phyloP scores from a whole-genome alignment of 1,140 invertebrate species.

The Glossosoma conforme region DNA sequence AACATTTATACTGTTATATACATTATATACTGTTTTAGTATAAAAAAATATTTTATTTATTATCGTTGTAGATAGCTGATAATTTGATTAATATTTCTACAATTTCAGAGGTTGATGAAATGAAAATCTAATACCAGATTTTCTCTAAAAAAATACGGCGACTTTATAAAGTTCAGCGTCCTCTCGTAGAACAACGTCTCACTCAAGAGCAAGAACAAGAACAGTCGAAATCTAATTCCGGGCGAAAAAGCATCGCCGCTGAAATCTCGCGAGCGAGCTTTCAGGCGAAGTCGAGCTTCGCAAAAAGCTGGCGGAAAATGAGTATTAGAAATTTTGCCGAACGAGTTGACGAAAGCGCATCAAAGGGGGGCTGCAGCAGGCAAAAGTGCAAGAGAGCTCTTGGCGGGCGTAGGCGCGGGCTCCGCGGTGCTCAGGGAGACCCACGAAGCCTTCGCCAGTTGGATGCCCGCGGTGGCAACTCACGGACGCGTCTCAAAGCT shows the following conservation, averaged over 20 bases:
- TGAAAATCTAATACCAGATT: not conserved
- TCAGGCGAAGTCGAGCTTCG: too few species aligned
- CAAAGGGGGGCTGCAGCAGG: slow-evolving; percentile 14
- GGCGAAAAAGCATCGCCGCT: not conserved
- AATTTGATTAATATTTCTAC: not conserved
- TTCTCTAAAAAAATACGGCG: too few species aligned
- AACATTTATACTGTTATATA: too few species aligned
- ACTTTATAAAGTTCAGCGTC: too few species aligned
- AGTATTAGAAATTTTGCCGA: slow-evolving; percentile 12
- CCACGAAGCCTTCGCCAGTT: slow-evolving; percentile 6
- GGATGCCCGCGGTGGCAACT: slow-evolving; percentile 12
- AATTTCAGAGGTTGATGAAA: not conserved
- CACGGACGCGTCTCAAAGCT: slow-evolving; percentile 5
- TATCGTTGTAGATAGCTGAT: not conserved
- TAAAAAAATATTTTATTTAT: too few species aligned
- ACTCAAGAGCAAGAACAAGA: too few species aligned
- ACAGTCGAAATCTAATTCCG: not conserved
- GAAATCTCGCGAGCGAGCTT: too few species aligned
- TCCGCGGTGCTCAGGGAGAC: not conserved
- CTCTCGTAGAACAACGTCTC: too few species aligned
- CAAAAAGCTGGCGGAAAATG: slow-evolving; percentile 4
- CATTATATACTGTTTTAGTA: too few species aligned
- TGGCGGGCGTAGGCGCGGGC: slow-evolving; percentile 5
- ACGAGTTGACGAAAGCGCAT: slow-evolving; percentile 17
- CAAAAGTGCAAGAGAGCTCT: slow-evolving; percentile 5